A percentile compares a stretch with the other conserved stretches of the same genome.
Conservation (phyloP, 2,797 vertebrate genomes). For the Enteromius argenteus region DNA sequence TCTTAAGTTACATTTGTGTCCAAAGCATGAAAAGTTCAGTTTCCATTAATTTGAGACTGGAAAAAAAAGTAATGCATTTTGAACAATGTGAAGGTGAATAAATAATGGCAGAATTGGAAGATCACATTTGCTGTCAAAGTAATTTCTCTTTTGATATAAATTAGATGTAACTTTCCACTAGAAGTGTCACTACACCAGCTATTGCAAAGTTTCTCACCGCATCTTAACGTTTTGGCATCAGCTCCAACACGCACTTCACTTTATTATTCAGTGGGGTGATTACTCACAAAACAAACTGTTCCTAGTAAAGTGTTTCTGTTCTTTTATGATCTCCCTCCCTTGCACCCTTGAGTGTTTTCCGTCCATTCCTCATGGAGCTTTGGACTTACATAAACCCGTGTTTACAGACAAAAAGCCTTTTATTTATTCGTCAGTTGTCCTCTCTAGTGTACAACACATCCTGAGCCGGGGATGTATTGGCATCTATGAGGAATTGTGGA, state of each 20-base stretch:
- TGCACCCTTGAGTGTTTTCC: conserved; percentile 45
- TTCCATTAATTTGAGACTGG: not conserved
- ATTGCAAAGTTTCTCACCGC: conserved; percentile 10
- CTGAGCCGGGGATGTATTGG: conserved; percentile 14
- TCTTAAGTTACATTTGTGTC: not conserved
- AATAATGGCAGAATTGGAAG: not conserved
- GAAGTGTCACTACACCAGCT: conserved; percentile 26
- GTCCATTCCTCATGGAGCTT: conserved; percentile 35
- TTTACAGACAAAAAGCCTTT: conserved; percentile 34
- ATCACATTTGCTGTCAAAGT: not conserved
- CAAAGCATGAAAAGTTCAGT: not conserved
- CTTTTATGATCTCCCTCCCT: conserved; percentile 57
- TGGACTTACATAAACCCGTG: conserved; percentile 45
- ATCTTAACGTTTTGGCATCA: conserved; percentile 38
- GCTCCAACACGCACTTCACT: conserved; percentile 37
- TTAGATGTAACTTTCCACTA: conserved; percentile 6
- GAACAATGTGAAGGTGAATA: not conserved
- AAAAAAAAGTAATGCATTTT: not conserved
- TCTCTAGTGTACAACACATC: conserved; percentile 39
- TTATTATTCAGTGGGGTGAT: conserved; percentile 48
- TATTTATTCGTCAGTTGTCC: conserved; percentile 49
- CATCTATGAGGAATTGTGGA: conserved; percentile 19
- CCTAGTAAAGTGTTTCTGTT: conserved; percentile 55
- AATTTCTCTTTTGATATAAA: conserved; percentile 19
- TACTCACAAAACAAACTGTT: conserved; percentile 55